A percentile compares a stretch with the other conserved stretches of the same genome.
Evolutionary conservation across 2,888 invertebrate genomes (phyloP).

Genomic region (Dasysyrphus albostriatus): DNA sequence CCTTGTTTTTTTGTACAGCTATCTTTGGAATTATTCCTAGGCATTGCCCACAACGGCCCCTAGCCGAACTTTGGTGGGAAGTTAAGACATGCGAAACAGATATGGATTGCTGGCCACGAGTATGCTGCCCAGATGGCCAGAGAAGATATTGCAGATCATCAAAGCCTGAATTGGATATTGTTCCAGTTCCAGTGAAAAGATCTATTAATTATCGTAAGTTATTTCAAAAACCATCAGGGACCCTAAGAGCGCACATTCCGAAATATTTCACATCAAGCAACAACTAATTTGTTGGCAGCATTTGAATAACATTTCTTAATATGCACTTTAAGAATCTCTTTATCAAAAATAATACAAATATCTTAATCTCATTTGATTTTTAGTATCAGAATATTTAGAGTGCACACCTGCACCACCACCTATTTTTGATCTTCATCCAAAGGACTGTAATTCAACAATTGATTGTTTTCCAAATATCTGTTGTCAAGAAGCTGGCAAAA

Average conservation of each 20-base stretch:
- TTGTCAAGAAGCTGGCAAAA: conserved; percentile 90
- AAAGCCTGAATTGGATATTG: conserved; percentile 86
- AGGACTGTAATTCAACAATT: conserved; percentile 88
- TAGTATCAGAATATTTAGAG: conserved; percentile 88
- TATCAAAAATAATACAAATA: neutral
- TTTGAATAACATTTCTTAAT: too few relatives aligned
- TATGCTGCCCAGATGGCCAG: conserved; percentile 90
- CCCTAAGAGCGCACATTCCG: neutral
- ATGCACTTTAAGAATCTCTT: neutral
- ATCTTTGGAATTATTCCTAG: conserved; percentile 89
- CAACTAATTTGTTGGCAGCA: too few relatives aligned
- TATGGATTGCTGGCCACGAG: conserved; percentile 89
- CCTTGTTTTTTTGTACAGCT: conserved; percentile 84
- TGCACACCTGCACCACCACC: conserved; percentile 89
- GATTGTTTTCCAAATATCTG: conserved; percentile 93
- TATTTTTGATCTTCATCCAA: conserved; percentile 88
- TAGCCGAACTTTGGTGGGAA: conserved; percentile 89
- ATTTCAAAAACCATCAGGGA: neutral
- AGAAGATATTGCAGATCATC: conserved; percentile 90
- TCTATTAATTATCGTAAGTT: conserved; percentile 87
- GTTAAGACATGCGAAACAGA: conserved; percentile 88
- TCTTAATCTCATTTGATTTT: conserved; percentile 25
- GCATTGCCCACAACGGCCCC: conserved; percentile 88
- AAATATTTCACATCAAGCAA: neutral
- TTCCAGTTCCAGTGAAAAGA: conserved; percentile 87